Evolutionary conservation across 2,113 vertebrate species (phyloP).

Genomic region (Gopherus flavomarginatus): DNA sequence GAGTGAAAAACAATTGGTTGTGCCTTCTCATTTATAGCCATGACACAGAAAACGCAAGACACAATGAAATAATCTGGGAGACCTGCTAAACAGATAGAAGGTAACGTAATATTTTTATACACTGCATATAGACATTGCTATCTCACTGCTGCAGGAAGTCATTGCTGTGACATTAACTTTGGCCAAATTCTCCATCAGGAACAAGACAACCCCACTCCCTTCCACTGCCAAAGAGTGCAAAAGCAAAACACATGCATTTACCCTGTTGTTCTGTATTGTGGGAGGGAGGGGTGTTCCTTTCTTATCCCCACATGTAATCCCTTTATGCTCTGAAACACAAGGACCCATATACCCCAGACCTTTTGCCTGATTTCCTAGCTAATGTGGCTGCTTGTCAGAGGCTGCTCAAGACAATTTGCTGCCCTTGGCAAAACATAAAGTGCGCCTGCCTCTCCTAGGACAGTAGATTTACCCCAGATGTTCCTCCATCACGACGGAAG

Average conservation of each 20-base stretch:
- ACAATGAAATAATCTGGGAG: background rate
- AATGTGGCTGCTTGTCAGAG: background rate
- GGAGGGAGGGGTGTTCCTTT: background rate
- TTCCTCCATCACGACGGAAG: background rate
- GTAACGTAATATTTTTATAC: background rate
- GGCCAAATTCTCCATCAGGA: background rate
- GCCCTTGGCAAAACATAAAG: background rate
- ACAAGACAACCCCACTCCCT: background rate
- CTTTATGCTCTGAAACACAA: background rate
- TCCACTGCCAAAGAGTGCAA: background rate
- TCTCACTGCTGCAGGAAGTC: background rate
- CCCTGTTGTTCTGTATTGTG: background rate
- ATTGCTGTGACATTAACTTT: background rate
- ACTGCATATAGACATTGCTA: background rate
- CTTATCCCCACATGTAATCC: background rate
- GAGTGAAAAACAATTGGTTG: background rate
- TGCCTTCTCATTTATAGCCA: accelerated
- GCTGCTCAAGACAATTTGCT: background rate
- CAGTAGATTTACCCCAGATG: background rate
- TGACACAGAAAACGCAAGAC: background rate
- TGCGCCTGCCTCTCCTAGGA: background rate
- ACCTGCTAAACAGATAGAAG: background rate
- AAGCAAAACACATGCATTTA: background rate
- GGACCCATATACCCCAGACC: background rate
- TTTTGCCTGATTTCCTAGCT: background rate